Percentiles rank a stretch among this genome's conserved stretches.
phyloP scores from a whole-genome alignment of 1,140 invertebrate genomes.

The Drosophila rhopaloa region DNA sequence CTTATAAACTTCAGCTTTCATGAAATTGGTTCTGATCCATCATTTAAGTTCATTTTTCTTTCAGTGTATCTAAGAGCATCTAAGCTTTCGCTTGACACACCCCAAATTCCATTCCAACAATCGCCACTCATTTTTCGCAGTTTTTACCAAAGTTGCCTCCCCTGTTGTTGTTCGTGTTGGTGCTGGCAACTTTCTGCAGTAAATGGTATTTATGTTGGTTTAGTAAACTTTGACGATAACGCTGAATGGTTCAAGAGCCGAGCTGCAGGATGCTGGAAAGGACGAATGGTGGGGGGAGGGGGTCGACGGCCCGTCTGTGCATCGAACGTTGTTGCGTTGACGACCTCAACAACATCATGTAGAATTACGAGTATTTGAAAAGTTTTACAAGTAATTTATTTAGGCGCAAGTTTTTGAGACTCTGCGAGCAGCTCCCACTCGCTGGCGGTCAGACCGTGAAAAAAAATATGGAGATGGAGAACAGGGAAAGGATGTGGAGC shows the following conservation, averaged over 20 bases:
- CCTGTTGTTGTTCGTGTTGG: constrained; percentile 21
- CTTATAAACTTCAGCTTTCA: no score
- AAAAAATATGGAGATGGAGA: constrained; percentile 12
- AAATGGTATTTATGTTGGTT: constrained; percentile 83
- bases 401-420: constrained; percentile 79
- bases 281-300: not conserved
- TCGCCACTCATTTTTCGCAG: constrained; percentile 65
- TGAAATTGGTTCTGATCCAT: no score
- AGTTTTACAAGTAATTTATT: constrained; percentile 83
- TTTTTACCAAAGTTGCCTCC: constrained; percentile 55
- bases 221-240: constrained; percentile 81
- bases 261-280: not conserved
- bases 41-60: not conserved
- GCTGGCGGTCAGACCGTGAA: constrained; percentile 55
- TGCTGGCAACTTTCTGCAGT: constrained; percentile 74
- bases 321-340: constrained; percentile 68
- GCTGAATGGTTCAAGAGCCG: constrained; percentile 39
- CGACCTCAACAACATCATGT: constrained; percentile 82
- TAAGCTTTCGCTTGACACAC: constrained; percentile 12
- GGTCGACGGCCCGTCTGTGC: constrained; percentile 35
- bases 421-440: constrained; percentile 1
- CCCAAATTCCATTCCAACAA: constrained; percentile 28
- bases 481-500: constrained; percentile 9
- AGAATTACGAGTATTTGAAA: constrained; percentile 83
- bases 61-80: constrained; percentile 29